Base-by-base conservation (phyloP, 1,140 invertebrate genomes). In the Venturia canescens region DNA sequence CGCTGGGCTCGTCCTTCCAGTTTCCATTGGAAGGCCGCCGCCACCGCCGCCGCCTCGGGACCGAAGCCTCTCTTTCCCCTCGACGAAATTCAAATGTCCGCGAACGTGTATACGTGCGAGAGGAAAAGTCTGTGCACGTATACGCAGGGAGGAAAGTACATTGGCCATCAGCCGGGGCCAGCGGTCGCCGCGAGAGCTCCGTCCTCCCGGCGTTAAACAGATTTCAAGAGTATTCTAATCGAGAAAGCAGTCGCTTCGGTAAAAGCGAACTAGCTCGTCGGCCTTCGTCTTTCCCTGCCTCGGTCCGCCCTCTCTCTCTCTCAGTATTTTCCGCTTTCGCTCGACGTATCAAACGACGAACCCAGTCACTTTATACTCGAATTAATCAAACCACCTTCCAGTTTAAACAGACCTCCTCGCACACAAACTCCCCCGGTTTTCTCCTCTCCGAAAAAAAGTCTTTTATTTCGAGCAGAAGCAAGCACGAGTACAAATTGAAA, bases 291-390 rank as follows among this genome's bases (percentile, higher is more conserved):
- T 26, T 26, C 23, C 23, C 23, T 63, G 50, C 50, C 72, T 34
- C 44, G 38, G 63, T 48, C 44, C 82, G 79, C 75, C 53, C 18
- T 85, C 84, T 85, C 83, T 84, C 26, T 66, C 29, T 69, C 27
- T 13, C 72, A 60, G 27, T 75, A 9, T 66, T 13, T 26, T 21
- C 44, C 21, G 44, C 29, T 26, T 31, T 34, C 48, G 48, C 38
- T 75, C 4, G n/a, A 1, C n/a, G 66, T 31, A 69, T 29, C 66
- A 31, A 76, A 31, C 71, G 26, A 69, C 71, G 53, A 21, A 50
- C 72, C 11, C n/a, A 60, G 57, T 60, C 29, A 77, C 75, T 77
- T 77, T 77, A 48, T 27, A 66, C 75, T 77, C 75, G 57, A 77
- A 77, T 77, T 77, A 63, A 77, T 77, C 75, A 77, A 77, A 76